Base-by-base conservation (phyloP, 2,113 vertebrate genomes). In the Tachysurus vachellii region DNA sequence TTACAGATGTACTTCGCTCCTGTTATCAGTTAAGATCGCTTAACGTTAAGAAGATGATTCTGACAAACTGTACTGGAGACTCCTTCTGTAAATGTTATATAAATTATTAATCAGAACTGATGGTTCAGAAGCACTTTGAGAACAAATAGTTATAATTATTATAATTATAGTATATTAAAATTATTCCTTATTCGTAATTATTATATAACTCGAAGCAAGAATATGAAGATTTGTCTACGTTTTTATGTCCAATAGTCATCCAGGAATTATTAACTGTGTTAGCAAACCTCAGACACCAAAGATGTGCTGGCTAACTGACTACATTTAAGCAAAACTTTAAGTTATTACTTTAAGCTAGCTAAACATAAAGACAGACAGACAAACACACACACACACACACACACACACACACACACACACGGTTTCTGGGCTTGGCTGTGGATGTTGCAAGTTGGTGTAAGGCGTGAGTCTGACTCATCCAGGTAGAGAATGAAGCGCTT, bases 361-460 rank as follows among this genome's bases (percentile, higher is more conserved):
- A 1, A 36, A 16, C 61, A 82, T 26, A 26, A 36, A 62, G 42
- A 47, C 11, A 64, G 42, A 53, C 57, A 82, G 36, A 36, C 54
- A 56, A 12, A 79, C 26, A n/a, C 13, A 28, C 10, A 28, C 5
- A 17, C n/a, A 56, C 13, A 31, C 56, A 81, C n/a, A 28, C 17
- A 82, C 61, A 62, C 8, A 62, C 23, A 26, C 2, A 62, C 23
- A 3, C 26, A 64, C 61, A n/a, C 23, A n/a, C 9, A n/a, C 9
- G 44, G 83, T 87, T 87, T 77, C 80, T 62, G 56, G 86, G 80
- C 14, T 87, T 26, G 66, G 56, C 66, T 73, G 9, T 71, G 59
- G 54, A 79, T 50, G 36, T 36, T 6, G 11, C 21, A 47, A 36
- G 53, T 61, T 26, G 28, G 53, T 36, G 16, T 28, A 59, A 47